phyloP scores from a whole-genome alignment of 2,888 invertebrate species.

The Agelastica alni region DNA sequence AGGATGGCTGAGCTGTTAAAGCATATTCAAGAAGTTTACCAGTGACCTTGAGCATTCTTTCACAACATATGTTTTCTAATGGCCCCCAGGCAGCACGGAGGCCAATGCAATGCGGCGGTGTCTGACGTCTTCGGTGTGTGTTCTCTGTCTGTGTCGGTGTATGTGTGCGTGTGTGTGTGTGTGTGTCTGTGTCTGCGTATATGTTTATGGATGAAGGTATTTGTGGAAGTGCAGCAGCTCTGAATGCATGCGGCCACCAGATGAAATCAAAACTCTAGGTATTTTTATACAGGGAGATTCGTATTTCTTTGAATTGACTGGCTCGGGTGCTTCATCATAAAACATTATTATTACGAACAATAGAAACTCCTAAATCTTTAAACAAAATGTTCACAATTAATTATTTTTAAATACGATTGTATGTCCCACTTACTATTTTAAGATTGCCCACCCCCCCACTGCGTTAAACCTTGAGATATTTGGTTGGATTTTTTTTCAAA shows the following conservation, averaged over 20 bases:
- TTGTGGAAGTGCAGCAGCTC: constrained; percentile 6
- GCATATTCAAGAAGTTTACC: constrained; percentile 17
- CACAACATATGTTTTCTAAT: constrained; percentile 24
- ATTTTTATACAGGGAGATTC: constrained; percentile 1
- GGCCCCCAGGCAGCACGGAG: constrained; percentile 11
- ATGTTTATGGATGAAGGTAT: constrained; percentile 8
- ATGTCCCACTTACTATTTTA: too few species aligned
- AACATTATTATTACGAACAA: too few species aligned
- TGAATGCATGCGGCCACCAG: constrained; percentile 7
- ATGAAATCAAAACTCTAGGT: constrained; percentile 8
- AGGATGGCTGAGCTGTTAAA: constrained; percentile 5
- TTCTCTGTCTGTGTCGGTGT: neutral
- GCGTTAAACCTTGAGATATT: too few species aligned
- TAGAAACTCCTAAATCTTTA: too few species aligned
- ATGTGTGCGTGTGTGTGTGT: neutral
- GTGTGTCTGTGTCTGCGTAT: neutral
- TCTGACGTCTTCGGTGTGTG: constrained; percentile 15
- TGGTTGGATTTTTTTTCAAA: too few species aligned
- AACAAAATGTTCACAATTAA: too few species aligned
- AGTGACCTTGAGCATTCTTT: constrained; percentile 21
- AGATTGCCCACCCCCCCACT: too few species aligned
- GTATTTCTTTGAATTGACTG: too few species aligned
- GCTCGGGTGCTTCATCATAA: too few species aligned
- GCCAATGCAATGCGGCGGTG: constrained; percentile 5
- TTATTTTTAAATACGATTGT: too few species aligned